Conservation (phyloP, 2,113 vertebrate genomes). For the Brachyhypopomus gauderio region DNA sequence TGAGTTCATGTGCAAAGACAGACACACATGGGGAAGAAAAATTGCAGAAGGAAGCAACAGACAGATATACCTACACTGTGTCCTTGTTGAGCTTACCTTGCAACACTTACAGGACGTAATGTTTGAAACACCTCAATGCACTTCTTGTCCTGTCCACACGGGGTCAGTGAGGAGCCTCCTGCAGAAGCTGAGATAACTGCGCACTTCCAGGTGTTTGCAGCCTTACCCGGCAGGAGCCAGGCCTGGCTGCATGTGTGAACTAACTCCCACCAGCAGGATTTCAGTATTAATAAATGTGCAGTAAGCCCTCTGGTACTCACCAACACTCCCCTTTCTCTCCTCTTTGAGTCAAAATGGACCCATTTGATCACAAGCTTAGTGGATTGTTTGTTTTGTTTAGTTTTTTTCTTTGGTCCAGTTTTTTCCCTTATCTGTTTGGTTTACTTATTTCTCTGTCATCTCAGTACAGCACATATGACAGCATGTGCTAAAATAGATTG, state of each 20-base stretch:
- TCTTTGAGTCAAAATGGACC: background rate
- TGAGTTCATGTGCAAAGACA: too few species aligned
- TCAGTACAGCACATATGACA: too few species aligned
- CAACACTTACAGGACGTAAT: background rate
- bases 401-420: background rate
- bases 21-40: too few species aligned
- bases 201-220: too few species aligned
- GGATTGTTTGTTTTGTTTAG: background rate
- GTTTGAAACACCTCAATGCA: background rate
- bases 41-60: too few species aligned
- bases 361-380: too few species aligned
- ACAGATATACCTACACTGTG: too few species aligned
- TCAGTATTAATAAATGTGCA: background rate
- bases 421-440: background rate
- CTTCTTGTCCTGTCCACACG: background rate
- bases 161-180: background rate
- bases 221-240: too few species aligned
- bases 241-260: background rate
- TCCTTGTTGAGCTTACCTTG: background rate
- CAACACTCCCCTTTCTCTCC: background rate
- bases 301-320: background rate
- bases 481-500: too few species aligned
- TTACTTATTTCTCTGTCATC: too few species aligned
- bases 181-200: background rate
- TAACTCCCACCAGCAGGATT: background rate